A percentile compares a stretch with the other conserved stretches of the same genome.
Evolutionary conservation across 23 tunicate genomes (phyloP).

Genomic region (Ascidia mentula): DNA sequence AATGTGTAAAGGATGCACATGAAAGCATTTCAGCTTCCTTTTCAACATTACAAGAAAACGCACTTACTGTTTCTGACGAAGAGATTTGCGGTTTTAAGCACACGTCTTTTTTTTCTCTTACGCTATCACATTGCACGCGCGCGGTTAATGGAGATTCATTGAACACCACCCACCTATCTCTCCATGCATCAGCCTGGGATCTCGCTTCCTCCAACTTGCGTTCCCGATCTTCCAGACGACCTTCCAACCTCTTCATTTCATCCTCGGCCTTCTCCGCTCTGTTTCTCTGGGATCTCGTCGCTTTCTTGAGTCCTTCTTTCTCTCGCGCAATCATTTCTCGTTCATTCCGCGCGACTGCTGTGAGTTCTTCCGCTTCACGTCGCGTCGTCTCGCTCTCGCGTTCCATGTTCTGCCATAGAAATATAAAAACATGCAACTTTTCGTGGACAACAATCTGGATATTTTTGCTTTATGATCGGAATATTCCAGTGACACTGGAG

Average conservation of each 20-base stretch:
- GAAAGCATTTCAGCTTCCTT: too few species aligned
- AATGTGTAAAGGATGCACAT: too few species aligned
- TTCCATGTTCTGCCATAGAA: slow-evolving; percentile 46
- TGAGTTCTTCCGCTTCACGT: slow-evolving; percentile 61
- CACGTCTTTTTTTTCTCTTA: too few species aligned
- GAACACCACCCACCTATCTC: slow-evolving; percentile 41
- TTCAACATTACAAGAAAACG: too few species aligned
- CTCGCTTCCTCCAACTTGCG: slow-evolving; percentile 50
- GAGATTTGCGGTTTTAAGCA: too few species aligned
- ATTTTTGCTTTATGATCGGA: too few species aligned
- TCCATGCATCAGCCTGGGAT: slow-evolving; percentile 88
- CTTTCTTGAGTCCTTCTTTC: slow-evolving; percentile 72
- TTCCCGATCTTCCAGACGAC: slow-evolving; percentile 49
- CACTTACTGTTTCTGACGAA: too few species aligned
- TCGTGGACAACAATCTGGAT: too few species aligned
- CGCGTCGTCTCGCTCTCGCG: slow-evolving; percentile 46
- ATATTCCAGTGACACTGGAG: too few species aligned
- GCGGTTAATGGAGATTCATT: too few species aligned
- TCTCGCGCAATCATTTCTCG: slow-evolving; percentile 62
- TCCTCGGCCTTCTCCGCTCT: slow-evolving; percentile 83
- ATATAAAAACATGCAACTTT: slow-evolving; percentile 11
- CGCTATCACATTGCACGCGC: too few species aligned
- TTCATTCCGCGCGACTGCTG: slow-evolving; percentile 39
- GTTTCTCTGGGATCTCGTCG: slow-evolving; percentile 50
- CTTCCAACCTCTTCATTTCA: slow-evolving; percentile 33